Conservation (phyloP, 2,113 vertebrate species). For the Natator depressus region DNA sequence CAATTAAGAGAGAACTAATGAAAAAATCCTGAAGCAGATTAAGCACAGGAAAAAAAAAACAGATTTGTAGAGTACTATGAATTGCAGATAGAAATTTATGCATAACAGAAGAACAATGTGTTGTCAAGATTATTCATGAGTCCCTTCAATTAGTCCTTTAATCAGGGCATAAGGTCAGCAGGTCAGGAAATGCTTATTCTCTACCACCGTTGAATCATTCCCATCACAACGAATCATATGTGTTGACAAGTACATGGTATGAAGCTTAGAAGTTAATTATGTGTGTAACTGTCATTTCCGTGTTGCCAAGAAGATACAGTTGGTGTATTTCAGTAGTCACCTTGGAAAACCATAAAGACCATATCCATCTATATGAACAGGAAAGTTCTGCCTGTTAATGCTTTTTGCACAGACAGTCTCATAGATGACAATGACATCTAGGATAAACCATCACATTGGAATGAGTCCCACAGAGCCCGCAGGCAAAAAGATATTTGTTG, state of each 20-base stretch:
- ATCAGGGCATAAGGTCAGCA: background rate
- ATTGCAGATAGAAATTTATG: background rate
- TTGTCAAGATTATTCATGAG: background rate
- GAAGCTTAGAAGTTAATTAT: background rate
- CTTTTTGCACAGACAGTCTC: background rate
- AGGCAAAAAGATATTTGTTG: background rate
- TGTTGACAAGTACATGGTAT: background rate
- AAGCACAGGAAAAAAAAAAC: background rate
- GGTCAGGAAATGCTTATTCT: background rate
- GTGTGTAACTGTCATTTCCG: background rate
- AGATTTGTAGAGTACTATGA: background rate
- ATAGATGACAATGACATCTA: accelerated
- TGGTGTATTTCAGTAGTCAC: background rate
- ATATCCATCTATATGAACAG: background rate
- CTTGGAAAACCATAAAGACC: background rate
- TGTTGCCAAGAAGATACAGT: background rate
- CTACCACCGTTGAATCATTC: accelerated
- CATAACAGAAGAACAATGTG: background rate
- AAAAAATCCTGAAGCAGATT: background rate
- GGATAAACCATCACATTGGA: background rate
- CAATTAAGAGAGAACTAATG: background rate
- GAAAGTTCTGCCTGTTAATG: background rate
- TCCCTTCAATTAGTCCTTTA: background rate
- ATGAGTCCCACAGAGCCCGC: background rate
- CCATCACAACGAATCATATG: background rate